Base-by-base conservation (phyloP, 1,140 invertebrate species). In the Teleopsis dalmanni region DNA sequence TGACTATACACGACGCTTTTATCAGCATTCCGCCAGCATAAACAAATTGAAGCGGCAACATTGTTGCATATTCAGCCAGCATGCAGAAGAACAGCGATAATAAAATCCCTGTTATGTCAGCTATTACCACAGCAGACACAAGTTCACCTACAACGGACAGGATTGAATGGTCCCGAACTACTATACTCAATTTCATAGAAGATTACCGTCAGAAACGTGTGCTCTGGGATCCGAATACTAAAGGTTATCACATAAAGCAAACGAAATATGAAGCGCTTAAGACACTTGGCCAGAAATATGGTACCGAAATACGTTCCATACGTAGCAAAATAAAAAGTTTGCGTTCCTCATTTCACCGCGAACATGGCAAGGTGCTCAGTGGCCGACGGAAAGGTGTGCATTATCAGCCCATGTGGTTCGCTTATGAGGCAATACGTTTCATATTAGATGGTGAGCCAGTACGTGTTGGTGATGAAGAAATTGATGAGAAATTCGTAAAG, bases 381-480 rank as follows among this genome's bases (percentile, higher is more conserved):
- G 64, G 64, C n/a, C 57, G 60, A 41, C 59, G 22, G 22, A 62
- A 60, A 16, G 65, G 65, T 11, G 56, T 68, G 3, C 53, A 57
- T 49, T 68, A 68, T 54, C 65, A 68, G 51, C 65, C 65, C 49
- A 68, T 68, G 65, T 68, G 65, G 65, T 68, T 68, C 44, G 65
- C 65, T 49, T 68, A 68, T 41, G 64, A 68, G 43, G 62, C 65
- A 40, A 68, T 68, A 50, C 56, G 65, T 3, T 68, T 68, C 18
- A 68, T 68, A 22, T 50, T 68, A 3, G 65, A 68, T 19, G 65
- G 65, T 7, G 65, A 68, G 14, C 43, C 59, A 7, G 44, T 2
- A 11, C 40, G 16, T 3, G 33, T 10, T 4, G 44, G 25, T 27
- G 35, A 35, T 26, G 35, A 23, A 3, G 46, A 48, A 14, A 21